Percentiles rank a stretch among this genome's conserved stretches.
Conservation (phyloP, 2,113 vertebrate species). For the Proterorhinus semilunaris region DNA sequence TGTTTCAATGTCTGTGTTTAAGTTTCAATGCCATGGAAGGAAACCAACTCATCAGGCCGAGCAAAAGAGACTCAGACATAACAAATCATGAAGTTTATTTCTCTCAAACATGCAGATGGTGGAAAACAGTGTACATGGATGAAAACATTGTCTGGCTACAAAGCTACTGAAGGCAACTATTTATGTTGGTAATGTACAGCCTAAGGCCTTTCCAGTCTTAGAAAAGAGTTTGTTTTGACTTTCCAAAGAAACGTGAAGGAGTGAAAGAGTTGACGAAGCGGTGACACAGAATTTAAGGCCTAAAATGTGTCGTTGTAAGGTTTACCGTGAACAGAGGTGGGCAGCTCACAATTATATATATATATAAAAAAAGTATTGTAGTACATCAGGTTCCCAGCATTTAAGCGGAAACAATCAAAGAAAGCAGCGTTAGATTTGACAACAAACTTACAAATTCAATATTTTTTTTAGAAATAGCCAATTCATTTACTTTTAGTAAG, state of each 20-base stretch:
- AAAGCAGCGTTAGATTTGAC: neutral
- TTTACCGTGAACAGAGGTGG: neutral
- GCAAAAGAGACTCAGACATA: neutral
- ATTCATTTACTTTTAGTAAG: too few species aligned
- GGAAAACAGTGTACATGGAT: conserved; percentile 24
- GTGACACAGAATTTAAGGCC: neutral
- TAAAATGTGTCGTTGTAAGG: neutral
- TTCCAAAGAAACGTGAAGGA: neutral
- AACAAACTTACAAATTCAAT: too few species aligned
- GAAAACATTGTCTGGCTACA: conserved; percentile 24
- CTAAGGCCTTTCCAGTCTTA: neutral
- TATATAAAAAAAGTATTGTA: too few species aligned
- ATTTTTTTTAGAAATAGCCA: too few species aligned
- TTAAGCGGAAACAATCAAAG: neutral
- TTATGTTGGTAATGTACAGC: neutral
- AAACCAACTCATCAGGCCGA: too few species aligned
- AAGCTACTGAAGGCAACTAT: conserved; percentile 18
- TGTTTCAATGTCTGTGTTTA: too few species aligned
- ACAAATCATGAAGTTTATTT: conserved; percentile 44
- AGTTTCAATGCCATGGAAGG: too few species aligned
- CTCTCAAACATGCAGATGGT: conserved; percentile 54
- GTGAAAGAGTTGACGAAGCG: neutral
- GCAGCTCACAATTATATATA: too few species aligned
- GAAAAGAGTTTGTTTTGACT: neutral
- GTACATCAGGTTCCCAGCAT: conserved; percentile 8